Percentiles rank a stretch among this genome's conserved stretches.
Evolutionary conservation across 2,113 vertebrate species (phyloP).

Genomic region (Oophaga pumilio): DNA sequence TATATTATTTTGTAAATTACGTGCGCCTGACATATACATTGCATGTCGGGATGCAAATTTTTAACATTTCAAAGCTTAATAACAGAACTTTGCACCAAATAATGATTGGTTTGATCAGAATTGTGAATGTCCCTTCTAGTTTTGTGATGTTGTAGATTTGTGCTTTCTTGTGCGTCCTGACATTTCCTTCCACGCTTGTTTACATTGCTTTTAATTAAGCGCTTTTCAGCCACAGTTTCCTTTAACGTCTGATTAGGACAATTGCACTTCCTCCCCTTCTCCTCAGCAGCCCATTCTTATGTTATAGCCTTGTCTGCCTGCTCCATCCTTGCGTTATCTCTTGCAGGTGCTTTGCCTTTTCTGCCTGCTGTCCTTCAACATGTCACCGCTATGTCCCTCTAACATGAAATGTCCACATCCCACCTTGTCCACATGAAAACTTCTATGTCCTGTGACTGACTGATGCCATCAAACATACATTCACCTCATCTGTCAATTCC

Average conservation of each 20-base stretch:
- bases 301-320: slow-evolving; percentile 9
- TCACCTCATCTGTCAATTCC: neutral
- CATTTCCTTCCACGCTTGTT: slow-evolving; percentile 15
- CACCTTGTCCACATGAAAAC: neutral
- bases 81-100: neutral
- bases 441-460: neutral
- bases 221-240: slow-evolving; percentile 29
- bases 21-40: no score
- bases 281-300: slow-evolving; percentile 7
- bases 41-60: no score
- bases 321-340: slow-evolving; percentile 35
- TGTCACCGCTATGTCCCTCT: neutral
- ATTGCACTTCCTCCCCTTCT: slow-evolving; percentile 7
- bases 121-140: neutral
- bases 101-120: neutral
- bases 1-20: no score
- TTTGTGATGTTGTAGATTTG: neutral
- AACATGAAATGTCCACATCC: neutral
- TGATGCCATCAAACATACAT: neutral
- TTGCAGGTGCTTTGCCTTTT: slow-evolving; percentile 20
- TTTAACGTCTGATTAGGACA: slow-evolving; percentile 47
- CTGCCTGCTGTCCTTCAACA: slow-evolving; percentile 1
- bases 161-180: neutral
- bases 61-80: no score
- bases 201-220: slow-evolving; percentile 34